A percentile compares a stretch with the other conserved stretches of the same genome.
These are phyloP conservation scores for Elaeidobius kamerunicus DNA, from an alignment of 2,888 invertebrate species.

Conservation along the genomic window DNA sequence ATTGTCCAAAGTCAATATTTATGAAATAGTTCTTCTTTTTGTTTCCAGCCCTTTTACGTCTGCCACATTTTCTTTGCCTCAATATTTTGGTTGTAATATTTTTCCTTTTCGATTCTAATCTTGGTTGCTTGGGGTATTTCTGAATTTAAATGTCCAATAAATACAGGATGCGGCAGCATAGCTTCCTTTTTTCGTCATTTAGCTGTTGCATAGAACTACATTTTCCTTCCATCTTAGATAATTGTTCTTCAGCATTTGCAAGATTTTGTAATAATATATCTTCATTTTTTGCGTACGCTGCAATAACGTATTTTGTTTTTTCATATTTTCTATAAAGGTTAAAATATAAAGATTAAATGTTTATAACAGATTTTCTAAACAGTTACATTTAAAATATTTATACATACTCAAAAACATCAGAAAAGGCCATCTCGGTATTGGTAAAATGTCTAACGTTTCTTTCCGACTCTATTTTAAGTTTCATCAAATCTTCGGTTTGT, in stretches of 20 bases:
- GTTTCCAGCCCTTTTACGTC: too few species aligned
- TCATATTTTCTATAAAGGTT: slow-evolving; percentile 59
- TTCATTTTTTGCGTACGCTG: slow-evolving; percentile 71
- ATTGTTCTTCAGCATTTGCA: slow-evolving; percentile 68
- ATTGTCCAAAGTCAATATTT: too few species aligned
- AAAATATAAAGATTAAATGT: too few species aligned
- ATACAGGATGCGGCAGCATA: too few species aligned
- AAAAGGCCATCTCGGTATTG: slow-evolving; percentile 62
- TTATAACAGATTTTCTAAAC: too few species aligned
- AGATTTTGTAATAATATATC: slow-evolving; percentile 68
- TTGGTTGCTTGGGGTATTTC: too few species aligned
- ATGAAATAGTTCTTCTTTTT: too few species aligned
- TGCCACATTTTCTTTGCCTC: too few species aligned
- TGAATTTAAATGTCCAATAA: too few species aligned
- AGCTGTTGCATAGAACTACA: slow-evolving; percentile 84
- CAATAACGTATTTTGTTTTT: slow-evolving; percentile 64
- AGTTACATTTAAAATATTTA: background rate
- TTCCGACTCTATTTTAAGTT: slow-evolving; percentile 55
- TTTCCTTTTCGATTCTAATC: too few species aligned
- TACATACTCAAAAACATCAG: slow-evolving; percentile 59
- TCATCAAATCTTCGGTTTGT: slow-evolving; percentile 54
- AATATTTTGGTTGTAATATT: too few species aligned
- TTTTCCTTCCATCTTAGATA: slow-evolving; percentile 75
- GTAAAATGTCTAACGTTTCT: slow-evolving; percentile 58
- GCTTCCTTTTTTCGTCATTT: slow-evolving; percentile 81